Evolutionary conservation across 2,888 invertebrate species (phyloP), one percentile per base, ranked within the genome.

Genomic region (Lissocephala sabroskyi): DNA sequence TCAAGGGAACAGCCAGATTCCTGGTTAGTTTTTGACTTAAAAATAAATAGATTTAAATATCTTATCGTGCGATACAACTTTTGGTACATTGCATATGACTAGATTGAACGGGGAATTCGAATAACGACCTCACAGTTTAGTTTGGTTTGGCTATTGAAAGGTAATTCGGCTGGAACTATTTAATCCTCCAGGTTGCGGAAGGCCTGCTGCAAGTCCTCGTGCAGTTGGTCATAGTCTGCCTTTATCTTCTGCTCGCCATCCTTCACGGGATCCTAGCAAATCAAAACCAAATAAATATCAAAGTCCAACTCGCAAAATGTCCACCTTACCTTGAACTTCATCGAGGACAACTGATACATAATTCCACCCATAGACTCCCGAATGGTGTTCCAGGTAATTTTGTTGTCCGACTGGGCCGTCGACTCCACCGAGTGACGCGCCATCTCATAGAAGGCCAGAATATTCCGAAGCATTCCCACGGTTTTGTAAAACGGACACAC

Each of bases 401-500:
- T 98, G 88, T 97, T 96, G 85, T 99, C 98, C 46, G 95, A 95
- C 86, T 98, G 97, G 45, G 98, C 95, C 23, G 98, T 98, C 53
- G 94, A 91, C 87, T 99, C 98, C 0, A 99, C 97, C 1, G 97
- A 94, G 84, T 98, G 97, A 43, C 95, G 91, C 29, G 99, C 92
- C 92, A 97, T 91, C 86, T 99, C 98, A 86, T 98, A 98, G 87
- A 99, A 97, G 45, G 94, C 88, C 80, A 99, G 95, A 86, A 99
- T 97, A 88, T 99, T 99, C 82, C 90, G 91, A 82, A 99, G 86
- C 98, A 99, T 99, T 67, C 97, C 98, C 51, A 96, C 96, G 0
- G 98, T 98, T 88, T 99, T 99, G 89, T 98, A 99, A 89, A 99
- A 99, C 65, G 99, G 99, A 82, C 99, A 99, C 89, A 96, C 98